Base-by-base conservation (phyloP, 2,888 invertebrate species). In the Colostygia pectinataria region DNA sequence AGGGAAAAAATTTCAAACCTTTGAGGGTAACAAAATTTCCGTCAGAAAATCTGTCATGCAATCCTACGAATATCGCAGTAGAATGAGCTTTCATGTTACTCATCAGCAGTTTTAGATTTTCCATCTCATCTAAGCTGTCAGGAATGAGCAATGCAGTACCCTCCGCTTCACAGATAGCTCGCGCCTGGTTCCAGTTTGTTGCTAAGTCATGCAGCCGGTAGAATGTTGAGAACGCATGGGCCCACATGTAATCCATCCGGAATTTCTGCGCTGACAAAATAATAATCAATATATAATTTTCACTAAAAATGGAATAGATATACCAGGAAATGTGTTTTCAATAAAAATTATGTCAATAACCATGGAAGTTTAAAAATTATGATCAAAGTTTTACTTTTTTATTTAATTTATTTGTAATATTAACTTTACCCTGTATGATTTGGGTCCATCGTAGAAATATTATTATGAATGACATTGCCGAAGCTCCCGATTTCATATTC, bases 11-110 rank as follows among this genome's bases (percentile, higher is more conserved):
- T n/a, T n/a, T n/a, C n/a, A n/a, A n/a, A 77, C 77, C 77, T 63
- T 63, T 67, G 1, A 75, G 61, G n/a, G 69, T 72, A 8, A 79
- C 71, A 38, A 66, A 78, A 45, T 72, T 65, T 29, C 77, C 78
- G 15, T 59, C 59, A 23, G 77, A 69, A 48, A 69, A 78, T 52
- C 68, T 68, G 42, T 77, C 74, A 46, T 80, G 77, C 37, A 80
- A 53, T 31, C 78, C 78, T 28, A 80, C 59, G 48, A 71, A 78
- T 40, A 80, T 63, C 4, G 68, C 77, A 1, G 72, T 71, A 40
- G 73, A 77, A 49, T 74, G 66, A 0, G 77, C 68, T 55, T 72
- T 77, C 76, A 79, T 77, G 28, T 77, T 79, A 37, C 76, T 75
- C 55, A 77, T 68, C 0, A 78, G 67, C 4, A 77, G 40, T 55